These are phyloP conservation scores for Odobenus rosmarus DNA, from an alignment of 2,113 vertebrate genomes.

Conservation along the genomic window DNA sequence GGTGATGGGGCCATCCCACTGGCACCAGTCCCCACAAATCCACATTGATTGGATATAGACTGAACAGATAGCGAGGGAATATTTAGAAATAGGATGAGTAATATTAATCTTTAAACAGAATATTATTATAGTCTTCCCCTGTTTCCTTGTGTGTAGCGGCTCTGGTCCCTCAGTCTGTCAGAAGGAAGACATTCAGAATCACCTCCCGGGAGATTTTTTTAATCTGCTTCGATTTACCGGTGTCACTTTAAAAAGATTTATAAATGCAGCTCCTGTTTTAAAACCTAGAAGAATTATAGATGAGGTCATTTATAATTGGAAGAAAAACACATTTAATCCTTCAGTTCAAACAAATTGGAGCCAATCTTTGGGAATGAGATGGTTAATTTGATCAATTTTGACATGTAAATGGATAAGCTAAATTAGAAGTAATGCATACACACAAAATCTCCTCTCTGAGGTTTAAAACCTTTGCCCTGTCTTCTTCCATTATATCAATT, in stretches of 20 bases:
- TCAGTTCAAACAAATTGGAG: not conserved
- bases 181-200: not conserved
- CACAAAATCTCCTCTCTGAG: not conserved
- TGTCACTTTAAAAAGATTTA: constrained; percentile 12
- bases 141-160: not conserved
- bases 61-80: not conserved
- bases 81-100: not conserved
- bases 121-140: not conserved
- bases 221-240: constrained; percentile 8
- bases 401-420: constrained; percentile 35
- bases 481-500: not conserved
- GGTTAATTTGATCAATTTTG: constrained; percentile 3
- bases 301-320: not conserved
- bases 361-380: constrained; percentile 54
- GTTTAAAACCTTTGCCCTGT: constrained; percentile 15
- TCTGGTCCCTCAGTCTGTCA: not conserved
- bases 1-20: not conserved
- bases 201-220: not conserved
- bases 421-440: not conserved
- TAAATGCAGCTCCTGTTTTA: constrained; percentile 26
- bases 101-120: not conserved
- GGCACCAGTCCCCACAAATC: not conserved
- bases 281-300: constrained; percentile 42
- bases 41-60: not conserved
- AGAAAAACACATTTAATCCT: constrained; percentile 17